Percentiles rank a stretch among this genome's conserved stretches.
phyloP scores from a whole-genome alignment of 2,888 invertebrate genomes.

The Hipparchia sbordonii region DNA sequence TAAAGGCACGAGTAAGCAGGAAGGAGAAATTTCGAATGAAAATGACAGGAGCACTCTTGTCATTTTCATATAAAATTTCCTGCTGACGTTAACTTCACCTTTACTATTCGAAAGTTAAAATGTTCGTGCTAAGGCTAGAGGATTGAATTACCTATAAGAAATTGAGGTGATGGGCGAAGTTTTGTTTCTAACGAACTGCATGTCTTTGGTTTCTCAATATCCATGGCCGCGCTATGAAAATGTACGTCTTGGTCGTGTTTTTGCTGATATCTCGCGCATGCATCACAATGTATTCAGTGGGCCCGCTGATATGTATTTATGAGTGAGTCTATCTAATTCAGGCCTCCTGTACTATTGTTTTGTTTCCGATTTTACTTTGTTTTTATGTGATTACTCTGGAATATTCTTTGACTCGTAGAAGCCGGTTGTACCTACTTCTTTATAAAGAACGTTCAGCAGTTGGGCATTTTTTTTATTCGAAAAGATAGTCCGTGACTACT shows the following conservation, averaged over 20 bases:
- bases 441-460: no score
- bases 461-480: no score
- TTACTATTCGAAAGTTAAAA: no score
- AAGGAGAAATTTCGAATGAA: no score
- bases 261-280: conserved; percentile 44
- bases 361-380: not conserved
- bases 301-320: conserved; percentile 35
- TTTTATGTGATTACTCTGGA: not conserved
- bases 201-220: conserved; percentile 5
- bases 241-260: conserved; percentile 51
- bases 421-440: no score
- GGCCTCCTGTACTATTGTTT: conserved; percentile 16
- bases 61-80: no score
- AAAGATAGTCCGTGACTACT: no score
- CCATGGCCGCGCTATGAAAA: conserved; percentile 48
- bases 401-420: not conserved
- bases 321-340: conserved; percentile 30
- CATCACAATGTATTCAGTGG: conserved; percentile 41
- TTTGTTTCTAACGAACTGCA: not conserved
- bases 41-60: no score
- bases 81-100: no score
- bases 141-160: not conserved
- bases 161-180: not conserved
- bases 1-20: no score
- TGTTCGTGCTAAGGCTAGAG: no score